Base-by-base conservation (phyloP, 2,888 invertebrate genomes). In the Drosophila kambysellisi region DNA sequence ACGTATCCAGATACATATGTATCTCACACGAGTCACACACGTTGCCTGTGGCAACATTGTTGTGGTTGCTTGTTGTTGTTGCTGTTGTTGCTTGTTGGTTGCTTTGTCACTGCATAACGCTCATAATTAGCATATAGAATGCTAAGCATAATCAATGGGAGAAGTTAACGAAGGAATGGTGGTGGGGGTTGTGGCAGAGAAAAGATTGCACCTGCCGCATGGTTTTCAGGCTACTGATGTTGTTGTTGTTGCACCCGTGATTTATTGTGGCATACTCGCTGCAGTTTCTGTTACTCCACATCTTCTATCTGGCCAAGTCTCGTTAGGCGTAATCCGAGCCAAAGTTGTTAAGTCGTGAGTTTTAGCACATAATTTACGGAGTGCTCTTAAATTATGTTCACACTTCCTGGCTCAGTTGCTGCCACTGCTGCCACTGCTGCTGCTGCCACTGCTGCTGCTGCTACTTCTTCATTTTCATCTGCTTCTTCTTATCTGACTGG, bases 51-150 rank as follows among this genome's bases (percentile, higher is more conserved):
- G 63, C 48, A 43, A 43, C 32, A 74, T 25, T 25, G 46, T 25
- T 46, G 46, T 20, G 20, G 15, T 35, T 30, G 8, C 8, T 11
- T 35, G 35, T 51, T 30, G 68, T 58, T 56, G 51, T 54, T 61
- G 58, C 54, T 73, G 66, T 57, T 25, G 60, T 39, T 57, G 43
- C 48, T 29, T 61, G 48, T 33, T 63, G 43, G 51, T 32, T 75
- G 60, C 69, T 77, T 65, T 79, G 81, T 71, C 72, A 65, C 81
- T 81, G 76, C 57, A 70, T 76, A 67, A 61, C 57, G 84, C 61
- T 74, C 76, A 79, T 89, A 91, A 81, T 85, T 85, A 88, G 90
- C 84, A 76, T 70, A 65, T 20, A 59, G 58, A 62, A 48, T 41
- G 54, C 29, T 50, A 29, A 43, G 25, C 46, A 25, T 46, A 46